These are phyloP conservation scores for Nineta flava DNA, from an alignment of 2,888 invertebrate genomes.

Conservation along the genomic window DNA sequence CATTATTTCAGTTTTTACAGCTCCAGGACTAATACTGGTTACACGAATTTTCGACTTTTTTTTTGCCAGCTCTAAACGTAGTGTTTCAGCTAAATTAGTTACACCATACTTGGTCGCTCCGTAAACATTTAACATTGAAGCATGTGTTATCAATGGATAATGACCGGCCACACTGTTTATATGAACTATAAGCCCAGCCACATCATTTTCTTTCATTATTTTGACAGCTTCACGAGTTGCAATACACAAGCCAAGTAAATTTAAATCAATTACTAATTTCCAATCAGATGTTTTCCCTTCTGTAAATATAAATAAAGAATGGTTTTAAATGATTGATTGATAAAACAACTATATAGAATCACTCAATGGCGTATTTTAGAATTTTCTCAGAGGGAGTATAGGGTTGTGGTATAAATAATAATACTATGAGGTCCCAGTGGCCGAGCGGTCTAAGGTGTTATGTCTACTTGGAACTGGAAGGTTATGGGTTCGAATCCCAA, in stretches of 20 bases:
- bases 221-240: background rate
- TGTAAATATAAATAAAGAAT: background rate
- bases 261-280: background rate
- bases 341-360: too few species aligned
- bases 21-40: background rate
- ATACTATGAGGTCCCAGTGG: too few species aligned
- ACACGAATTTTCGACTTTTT: conserved; percentile 10
- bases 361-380: too few species aligned
- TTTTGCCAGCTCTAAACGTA: conserved; percentile 35
- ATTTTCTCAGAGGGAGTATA: too few species aligned
- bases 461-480: too few species aligned
- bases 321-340: too few species aligned
- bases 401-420: too few species aligned
- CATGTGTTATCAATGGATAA: conserved; percentile 30
- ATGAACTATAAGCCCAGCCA: conserved; percentile 38
- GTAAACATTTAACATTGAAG: conserved; percentile 34
- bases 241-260: background rate
- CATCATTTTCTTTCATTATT: background rate
- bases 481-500: too few species aligned
- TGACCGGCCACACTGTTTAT: conserved; percentile 38
- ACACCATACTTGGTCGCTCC: conserved; percentile 41
- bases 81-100: conserved; percentile 37
- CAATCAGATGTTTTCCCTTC: background rate
- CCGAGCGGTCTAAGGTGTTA: too few species aligned
- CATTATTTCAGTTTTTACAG: background rate